Base-by-base conservation (phyloP, 2,888 invertebrate genomes). In the Ryuthela nishihirai region DNA sequence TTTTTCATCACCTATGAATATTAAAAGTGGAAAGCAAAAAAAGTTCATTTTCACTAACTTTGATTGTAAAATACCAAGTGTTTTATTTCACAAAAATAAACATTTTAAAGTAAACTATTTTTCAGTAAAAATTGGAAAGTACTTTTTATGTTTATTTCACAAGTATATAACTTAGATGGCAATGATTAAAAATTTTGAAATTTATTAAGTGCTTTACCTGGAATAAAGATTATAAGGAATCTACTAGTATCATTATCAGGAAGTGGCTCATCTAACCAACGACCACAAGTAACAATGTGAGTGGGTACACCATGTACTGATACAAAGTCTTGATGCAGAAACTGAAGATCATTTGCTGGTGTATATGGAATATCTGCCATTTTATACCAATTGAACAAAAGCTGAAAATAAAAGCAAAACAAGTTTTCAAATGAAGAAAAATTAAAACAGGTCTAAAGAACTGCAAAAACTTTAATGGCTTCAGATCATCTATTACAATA, bases 211-310 rank as follows among this genome's bases (percentile, higher is more conserved):
- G 29, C 2, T 52, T 64, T 69, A 75, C 76, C 92, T 23, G 89
- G 83, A 64, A 92, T 82, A 63, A 85, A 81, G 39, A 92, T 68
- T 38, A 89, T 81, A 9, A 91, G 72, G 72, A 85, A 81, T 62
- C 81, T 77, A 34, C 79, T 79, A 40, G 73, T 71, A 17, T 77
- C 72, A 50, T 75, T 71, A 42, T 82, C 78, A 1, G 75, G 50
- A 2, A 64, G 45, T 18, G 55, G 70, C 65, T 86, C 85, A 67
- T 85, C 82, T 20, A 83, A 76, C 81, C 82, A 82, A 60, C 79
- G 78, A 17, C 87, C 90, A 78, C 82, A 85, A 4, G 84, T 83
- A 49, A 86, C 74, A 9, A 92, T 73, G 67, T 84, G 83, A 0
- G 87, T 88, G 52, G 85, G 82, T 35, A 88, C 80, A 32, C 80